Base-by-base conservation (phyloP, 2,888 invertebrate species). In the Serrognathus titanus region DNA sequence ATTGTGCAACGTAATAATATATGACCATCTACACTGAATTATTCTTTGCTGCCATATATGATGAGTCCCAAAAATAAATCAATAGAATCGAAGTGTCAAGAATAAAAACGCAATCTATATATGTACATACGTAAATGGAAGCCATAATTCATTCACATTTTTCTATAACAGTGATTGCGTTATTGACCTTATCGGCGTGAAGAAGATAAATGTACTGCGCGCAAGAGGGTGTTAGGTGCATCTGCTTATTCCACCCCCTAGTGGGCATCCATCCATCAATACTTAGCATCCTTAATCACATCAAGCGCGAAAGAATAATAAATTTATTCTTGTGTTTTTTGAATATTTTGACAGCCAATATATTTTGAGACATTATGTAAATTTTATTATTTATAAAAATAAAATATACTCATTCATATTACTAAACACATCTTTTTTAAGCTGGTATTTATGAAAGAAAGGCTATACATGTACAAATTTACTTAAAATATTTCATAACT, bases 181-280 rank as follows among this genome's bases (percentile, higher is more conserved):
- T 63, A 65, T 64, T 65, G 66, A 66, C 63, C 66, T 60, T 63
- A 62, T 62, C 67, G 63, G 70, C 65, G 70, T 69, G 71, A 72
- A 71, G 69, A 72, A 68, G 72, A 72, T 72, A 66, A 66, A 72
- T 72, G 64, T 64, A 62, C 58, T 45, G 55, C 57, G 38, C 55
- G 60, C 65, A 62, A 65, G 70, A 71, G 71, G 72, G 72, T 71
- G 70, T 69, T 69, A 66, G 69, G 63, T 61, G 65, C 65, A 63
- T 63, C 60, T 59, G 62, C 61, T 58, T 54, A 53, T 48, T 55
- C 60, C 68, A 65, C 71, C 71, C 67, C 72, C 72, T 66, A 69
- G 62, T 63, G 72, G 54, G 71, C 65, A 58, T 66, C 66, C 66
- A 71, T 71, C 70, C 68, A 71, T 71, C 71, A 71, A 68, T 65